A percentile compares a stretch with the other conserved stretches of the same genome.
phyloP scores from a whole-genome alignment of 2,888 invertebrate species.

The Eudasyphora cyanicolor region DNA sequence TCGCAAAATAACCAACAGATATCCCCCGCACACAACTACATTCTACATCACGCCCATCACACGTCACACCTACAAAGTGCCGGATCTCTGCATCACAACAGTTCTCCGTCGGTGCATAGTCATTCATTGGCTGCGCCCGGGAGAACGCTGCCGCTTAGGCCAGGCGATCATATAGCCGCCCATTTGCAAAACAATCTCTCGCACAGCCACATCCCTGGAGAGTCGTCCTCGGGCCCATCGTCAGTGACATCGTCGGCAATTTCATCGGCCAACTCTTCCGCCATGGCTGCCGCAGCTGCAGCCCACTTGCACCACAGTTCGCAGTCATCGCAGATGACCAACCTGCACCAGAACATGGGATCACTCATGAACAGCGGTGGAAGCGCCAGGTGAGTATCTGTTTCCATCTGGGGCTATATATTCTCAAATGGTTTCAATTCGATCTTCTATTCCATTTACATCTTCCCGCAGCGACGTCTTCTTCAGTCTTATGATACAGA shows the following conservation, averaged over 20 bases:
- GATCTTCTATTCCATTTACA: not conserved
- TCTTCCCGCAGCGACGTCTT: conserved; percentile 76
- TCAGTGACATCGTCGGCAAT: conserved; percentile 57
- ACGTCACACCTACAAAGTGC: conserved; percentile 39
- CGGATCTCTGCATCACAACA: conserved; percentile 51
- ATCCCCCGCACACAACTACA: conserved; percentile 55
- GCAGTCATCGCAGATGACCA: conserved; percentile 79
- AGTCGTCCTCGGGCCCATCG: conserved; percentile 58
- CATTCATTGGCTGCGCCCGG: conserved; percentile 40
- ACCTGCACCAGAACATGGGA: conserved; percentile 80
- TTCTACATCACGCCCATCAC: conserved; percentile 58
- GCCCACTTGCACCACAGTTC: conserved; percentile 77
- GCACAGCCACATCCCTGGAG: conserved; percentile 51
- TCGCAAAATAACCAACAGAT: conserved; percentile 58
- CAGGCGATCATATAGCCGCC: conserved; percentile 45
- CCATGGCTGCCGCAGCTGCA: conserved; percentile 76
- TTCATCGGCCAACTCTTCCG: conserved; percentile 73
- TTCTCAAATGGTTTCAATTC: not conserved
- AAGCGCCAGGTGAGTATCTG: conserved; percentile 77
- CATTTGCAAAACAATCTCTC: conserved; percentile 37
- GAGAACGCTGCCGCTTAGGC: conserved; percentile 49
- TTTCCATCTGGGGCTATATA: not conserved
- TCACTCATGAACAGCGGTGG: conserved; percentile 79
- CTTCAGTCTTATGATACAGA: conserved; percentile 80
- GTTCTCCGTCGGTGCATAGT: conserved; percentile 49